A percentile compares a stretch with the other conserved stretches of the same genome.
These are phyloP conservation scores for Caenorhabditis auriculariae DNA, from an alignment of 2,888 invertebrate species.

Conservation along the genomic window DNA sequence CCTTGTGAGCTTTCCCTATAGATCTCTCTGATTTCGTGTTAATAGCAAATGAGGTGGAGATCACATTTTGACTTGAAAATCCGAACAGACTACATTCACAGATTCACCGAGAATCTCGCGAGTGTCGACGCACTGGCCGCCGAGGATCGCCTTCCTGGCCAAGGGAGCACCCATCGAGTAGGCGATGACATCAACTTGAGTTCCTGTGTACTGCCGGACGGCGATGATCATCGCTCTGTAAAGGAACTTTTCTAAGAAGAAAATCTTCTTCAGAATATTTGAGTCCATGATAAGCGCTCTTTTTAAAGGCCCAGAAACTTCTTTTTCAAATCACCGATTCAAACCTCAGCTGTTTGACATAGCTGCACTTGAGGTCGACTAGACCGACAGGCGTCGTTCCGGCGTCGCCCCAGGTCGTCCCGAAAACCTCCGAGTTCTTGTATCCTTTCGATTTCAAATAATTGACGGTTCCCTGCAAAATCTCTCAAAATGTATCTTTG, in stretches of 20 bases:
- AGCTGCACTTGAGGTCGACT: constrained; percentile 61
- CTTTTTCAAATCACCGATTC: not conserved
- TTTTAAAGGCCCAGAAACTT: constrained; percentile 1
- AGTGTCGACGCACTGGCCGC: constrained; percentile 54
- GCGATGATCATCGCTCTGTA: constrained; percentile 60
- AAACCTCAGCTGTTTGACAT: constrained; percentile 59
- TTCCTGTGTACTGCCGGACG: constrained; percentile 59
- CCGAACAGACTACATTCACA: too few relatives aligned
- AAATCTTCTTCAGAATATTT: not conserved
- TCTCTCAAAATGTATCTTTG: not conserved
- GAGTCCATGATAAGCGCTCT: not conserved
- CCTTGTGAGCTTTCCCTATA: too few relatives aligned
- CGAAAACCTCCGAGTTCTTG: constrained; percentile 50
- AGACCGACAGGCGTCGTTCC: constrained; percentile 57
- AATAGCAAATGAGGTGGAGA: too few relatives aligned
- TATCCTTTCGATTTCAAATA: constrained; percentile 50
- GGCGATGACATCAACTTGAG: constrained; percentile 58
- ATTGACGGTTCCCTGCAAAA: constrained; percentile 42
- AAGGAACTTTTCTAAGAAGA: not conserved
- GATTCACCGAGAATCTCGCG: constrained; percentile 53
- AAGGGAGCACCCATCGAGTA: constrained; percentile 62
- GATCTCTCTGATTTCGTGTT: too few relatives aligned
- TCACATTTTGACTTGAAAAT: too few relatives aligned
- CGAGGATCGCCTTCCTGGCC: constrained; percentile 57
- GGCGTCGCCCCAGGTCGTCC: constrained; percentile 62